These are phyloP conservation scores for Herpetotheres cachinnans DNA, from an alignment of 2,113 vertebrate species.

Conservation along the genomic window DNA sequence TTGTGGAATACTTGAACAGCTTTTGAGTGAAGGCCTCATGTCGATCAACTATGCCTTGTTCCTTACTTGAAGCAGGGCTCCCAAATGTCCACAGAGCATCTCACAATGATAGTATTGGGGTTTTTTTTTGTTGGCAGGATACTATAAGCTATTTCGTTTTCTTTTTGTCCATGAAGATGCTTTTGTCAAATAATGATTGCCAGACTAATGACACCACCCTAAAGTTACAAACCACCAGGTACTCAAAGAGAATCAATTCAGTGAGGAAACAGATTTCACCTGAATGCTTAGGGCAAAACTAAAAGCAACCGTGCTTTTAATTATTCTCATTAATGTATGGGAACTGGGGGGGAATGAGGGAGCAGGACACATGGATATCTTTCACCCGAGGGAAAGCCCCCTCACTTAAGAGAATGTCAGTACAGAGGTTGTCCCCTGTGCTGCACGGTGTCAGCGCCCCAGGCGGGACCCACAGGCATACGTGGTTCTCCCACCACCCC, in stretches of 20 bases:
- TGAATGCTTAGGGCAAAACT: slow-evolving; percentile 23
- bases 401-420: neutral
- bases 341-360: neutral
- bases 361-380: neutral
- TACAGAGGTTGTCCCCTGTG: accelerated
- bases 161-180: neutral
- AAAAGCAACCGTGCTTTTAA: neutral
- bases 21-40: neutral
- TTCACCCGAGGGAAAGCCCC: neutral
- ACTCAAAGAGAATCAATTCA: slow-evolving; percentile 5
- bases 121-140: neutral
- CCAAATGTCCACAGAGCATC: neutral
- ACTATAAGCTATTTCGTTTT: neutral
- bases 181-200: neutral
- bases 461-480: neutral
- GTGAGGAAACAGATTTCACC: slow-evolving; percentile 6
- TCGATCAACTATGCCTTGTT: neutral
- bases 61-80: neutral
- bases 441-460: neutral
- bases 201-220: neutral
- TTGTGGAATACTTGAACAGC: neutral
- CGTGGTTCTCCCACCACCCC: neutral
- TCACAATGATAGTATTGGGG: neutral
- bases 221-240: slow-evolving; percentile 4
- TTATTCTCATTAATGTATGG: slow-evolving; percentile 2